Percentiles rank a stretch among this genome's conserved stretches.
Conservation (phyloP, 64 coral and sea anemone genomes). For the Montipora cactus region DNA sequence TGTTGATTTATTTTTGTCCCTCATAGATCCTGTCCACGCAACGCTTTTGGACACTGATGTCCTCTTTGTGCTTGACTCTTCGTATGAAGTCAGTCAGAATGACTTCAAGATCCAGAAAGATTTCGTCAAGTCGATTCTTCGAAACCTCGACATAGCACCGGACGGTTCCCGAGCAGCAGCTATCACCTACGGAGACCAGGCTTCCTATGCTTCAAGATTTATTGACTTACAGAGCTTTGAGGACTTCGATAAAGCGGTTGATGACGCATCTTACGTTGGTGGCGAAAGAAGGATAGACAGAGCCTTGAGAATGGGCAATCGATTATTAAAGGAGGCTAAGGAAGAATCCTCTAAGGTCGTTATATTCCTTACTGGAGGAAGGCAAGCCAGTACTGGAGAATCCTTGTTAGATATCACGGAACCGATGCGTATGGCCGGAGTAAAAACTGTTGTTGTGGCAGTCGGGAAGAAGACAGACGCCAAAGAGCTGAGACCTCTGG, state of each 20-base stretch:
- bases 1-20: neutral
- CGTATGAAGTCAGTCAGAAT: slow-evolving; percentile 56
- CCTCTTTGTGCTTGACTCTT: slow-evolving; percentile 75
- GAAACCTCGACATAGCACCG: slow-evolving; percentile 62
- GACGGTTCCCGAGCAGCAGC: slow-evolving; percentile 59
- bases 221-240: neutral
- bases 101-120: slow-evolving; percentile 68
- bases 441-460: slow-evolving; percentile 78
- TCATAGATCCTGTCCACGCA: neutral
- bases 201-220: slow-evolving; percentile 26
- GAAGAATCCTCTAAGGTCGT: slow-evolving; percentile 57
- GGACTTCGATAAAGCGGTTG: slow-evolving; percentile 67
- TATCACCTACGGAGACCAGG: slow-evolving; percentile 72
- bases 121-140: slow-evolving; percentile 82
- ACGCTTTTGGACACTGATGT: slow-evolving; percentile 66
- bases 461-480: slow-evolving; percentile 62
- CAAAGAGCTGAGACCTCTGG: slow-evolving; percentile 50
- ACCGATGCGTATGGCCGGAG: slow-evolving; percentile 54
- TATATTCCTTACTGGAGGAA: slow-evolving; percentile 75
- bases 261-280: slow-evolving; percentile 57
- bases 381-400: slow-evolving; percentile 44
- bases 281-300: slow-evolving; percentile 76
- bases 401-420: slow-evolving; percentile 42
- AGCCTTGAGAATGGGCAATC: slow-evolving; percentile 62
- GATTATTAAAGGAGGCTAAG: slow-evolving; percentile 34